Evolutionary conservation across 2,113 vertebrate genomes (phyloP).

Genomic region (Nothocercus nigrocapillus): DNA sequence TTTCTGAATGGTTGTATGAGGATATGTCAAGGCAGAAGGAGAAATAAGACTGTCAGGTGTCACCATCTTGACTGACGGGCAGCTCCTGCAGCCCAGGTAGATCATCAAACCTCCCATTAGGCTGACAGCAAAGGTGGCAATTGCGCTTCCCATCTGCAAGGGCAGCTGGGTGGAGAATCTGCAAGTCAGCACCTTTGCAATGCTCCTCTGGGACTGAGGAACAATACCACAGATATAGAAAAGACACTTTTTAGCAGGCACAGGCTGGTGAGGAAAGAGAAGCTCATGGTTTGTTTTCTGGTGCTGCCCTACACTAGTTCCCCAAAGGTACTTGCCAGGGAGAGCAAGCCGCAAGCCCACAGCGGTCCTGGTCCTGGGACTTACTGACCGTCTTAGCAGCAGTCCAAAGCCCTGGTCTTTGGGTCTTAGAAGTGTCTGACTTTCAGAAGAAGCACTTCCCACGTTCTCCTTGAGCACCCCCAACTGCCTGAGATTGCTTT

Average conservation of each 20-base stretch:
- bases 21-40: not conserved
- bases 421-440: not conserved
- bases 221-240: rapidly evolving
- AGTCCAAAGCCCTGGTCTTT: not conserved
- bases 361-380: not conserved
- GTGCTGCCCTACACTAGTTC: rapidly evolving
- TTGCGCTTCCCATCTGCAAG: not conserved
- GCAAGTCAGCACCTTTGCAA: not conserved
- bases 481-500: not conserved
- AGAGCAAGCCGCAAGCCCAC: not conserved
- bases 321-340: rapidly evolving
- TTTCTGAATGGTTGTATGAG: not conserved
- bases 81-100: not conserved
- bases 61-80: not conserved
- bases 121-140: not conserved
- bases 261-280: not conserved
- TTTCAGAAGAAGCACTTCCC: not conserved
- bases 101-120: rapidly evolving
- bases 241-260: not conserved
- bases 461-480: not conserved
- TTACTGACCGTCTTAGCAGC: not conserved
- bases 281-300: not conserved
- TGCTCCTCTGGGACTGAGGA: not conserved
- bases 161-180: not conserved
- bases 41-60: rapidly evolving